Evolutionary conservation across 2,888 invertebrate genomes (phyloP).

Genomic region (Chromoteleia sp.): DNA sequence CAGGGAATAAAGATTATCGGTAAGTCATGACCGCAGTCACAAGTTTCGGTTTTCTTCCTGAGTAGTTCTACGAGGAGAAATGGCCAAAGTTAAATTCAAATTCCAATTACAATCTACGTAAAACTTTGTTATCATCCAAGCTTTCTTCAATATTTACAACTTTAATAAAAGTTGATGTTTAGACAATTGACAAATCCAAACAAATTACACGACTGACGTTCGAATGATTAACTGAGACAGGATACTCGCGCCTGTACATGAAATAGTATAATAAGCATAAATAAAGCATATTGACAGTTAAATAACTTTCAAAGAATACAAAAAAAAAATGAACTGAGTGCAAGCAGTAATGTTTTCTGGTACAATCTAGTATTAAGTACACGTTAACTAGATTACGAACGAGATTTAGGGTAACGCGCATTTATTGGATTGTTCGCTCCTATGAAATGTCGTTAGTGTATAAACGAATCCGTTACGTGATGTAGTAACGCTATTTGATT

Average conservation of each 20-base stretch:
- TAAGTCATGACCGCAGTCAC: slow-evolving; percentile 68
- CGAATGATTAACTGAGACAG: slow-evolving; percentile 7
- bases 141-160: too few relatives aligned
- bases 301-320: slow-evolving; percentile 15
- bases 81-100: too few relatives aligned
- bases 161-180: slow-evolving; percentile 6
- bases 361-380: slow-evolving; percentile 54
- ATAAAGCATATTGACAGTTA: slow-evolving; percentile 4
- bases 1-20: slow-evolving; percentile 83
- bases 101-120: too few relatives aligned
- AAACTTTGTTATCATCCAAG: too few relatives aligned
- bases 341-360: slow-evolving; percentile 48
- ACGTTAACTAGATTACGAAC: slow-evolving; percentile 76
- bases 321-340: slow-evolving; percentile 20
- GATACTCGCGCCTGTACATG: slow-evolving; percentile 10
- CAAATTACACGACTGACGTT: slow-evolving; percentile 10
- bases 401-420: slow-evolving; percentile 72
- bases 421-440: slow-evolving; percentile 59
- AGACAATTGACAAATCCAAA: slow-evolving; percentile 7
- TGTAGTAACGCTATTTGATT: background rate
- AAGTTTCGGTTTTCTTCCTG: background rate
- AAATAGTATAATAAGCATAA: slow-evolving; percentile 23
- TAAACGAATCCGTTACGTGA: background rate
- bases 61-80: too few relatives aligned
- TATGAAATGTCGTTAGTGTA: slow-evolving; percentile 13